A percentile compares a stretch with the other conserved stretches of the same genome.
phyloP scores from a whole-genome alignment of 2,797 vertebrate species.

The Hirundo rustica region DNA sequence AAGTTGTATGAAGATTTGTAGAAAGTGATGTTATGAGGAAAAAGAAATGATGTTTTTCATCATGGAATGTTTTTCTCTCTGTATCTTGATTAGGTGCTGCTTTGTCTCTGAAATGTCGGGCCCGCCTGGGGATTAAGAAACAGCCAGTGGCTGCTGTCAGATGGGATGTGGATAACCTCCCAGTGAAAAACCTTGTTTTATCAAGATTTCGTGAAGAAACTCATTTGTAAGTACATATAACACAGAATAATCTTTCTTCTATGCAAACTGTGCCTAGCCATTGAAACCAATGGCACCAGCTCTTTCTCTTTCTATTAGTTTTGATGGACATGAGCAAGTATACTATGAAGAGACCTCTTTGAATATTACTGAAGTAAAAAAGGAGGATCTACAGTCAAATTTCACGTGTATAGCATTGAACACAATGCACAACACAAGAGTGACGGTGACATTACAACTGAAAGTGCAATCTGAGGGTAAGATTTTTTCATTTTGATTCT shows the following conservation, averaged over 20 bases:
- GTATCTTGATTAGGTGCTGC: constrained; percentile 57
- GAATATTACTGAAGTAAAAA: constrained; percentile 68
- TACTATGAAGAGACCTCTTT: constrained; percentile 53
- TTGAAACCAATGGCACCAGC: not conserved
- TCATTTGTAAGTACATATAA: constrained; percentile 18
- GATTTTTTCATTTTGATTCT: not conserved
- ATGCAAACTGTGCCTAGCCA: not conserved
- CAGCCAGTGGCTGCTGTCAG: not conserved
- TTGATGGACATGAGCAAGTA: not conserved
- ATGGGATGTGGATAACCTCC: constrained; percentile 59
- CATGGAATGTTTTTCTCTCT: not conserved
- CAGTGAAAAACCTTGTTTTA: not conserved
- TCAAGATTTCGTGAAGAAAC: constrained; percentile 1
- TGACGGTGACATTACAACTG: constrained; percentile 49
- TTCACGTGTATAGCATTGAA: constrained; percentile 56
- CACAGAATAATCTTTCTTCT: not conserved
- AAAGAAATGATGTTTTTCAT: not conserved
- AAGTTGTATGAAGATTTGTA: not conserved
- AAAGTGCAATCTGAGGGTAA: constrained; percentile 40
- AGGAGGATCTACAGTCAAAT: constrained; percentile 63
- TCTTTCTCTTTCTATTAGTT: constrained; percentile 26
- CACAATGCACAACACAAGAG: fast-evolving
- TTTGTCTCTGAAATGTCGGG: constrained; percentile 68
- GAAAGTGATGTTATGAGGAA: not conserved
- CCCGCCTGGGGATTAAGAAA: constrained; percentile 66